Evolutionary conservation across 2,113 vertebrate genomes (phyloP), one percentile per base, ranked within the genome.

Genomic region (Thinocorus orbignyianus): DNA sequence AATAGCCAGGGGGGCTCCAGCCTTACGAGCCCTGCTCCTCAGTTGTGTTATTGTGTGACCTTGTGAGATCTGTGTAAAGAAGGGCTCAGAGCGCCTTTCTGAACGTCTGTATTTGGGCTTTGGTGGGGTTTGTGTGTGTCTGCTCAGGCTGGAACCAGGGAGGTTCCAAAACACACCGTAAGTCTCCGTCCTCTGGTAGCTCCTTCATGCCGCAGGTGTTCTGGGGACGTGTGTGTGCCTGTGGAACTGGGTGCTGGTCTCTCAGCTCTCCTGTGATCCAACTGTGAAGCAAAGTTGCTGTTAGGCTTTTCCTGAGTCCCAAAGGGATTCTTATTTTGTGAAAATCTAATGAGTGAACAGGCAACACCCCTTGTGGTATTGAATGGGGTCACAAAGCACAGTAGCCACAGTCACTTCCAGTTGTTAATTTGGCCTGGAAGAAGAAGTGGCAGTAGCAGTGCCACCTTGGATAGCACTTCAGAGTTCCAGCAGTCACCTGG

Each of bases 131-230:
- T 48, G 15, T 18, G 19, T 66, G 52, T 22, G n/a, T 57, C 58
- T 64, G 18, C 64, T 60, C 9, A 31, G 52, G 17, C 31, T 73
- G 54, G 44, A 46, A 20, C 57, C 16, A 3, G 11, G 26, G 3
- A 24, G 24, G n/a, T n/a, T n/a, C n/a, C 28, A 49, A 64, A 86
- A 54, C 0, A 0, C 39, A 8, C 17, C 25, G 39, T 10, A 55
- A 81, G 13, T 31, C 17, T 66, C 28, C 1, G 0, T 48, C 0
- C 0, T 58, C 33, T 37, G 51, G 60, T 52, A 35, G 35, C n/a
- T 76, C 19, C 52, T 61, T 26, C 7, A 4, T 44, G 72, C 37
- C 1, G 4, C 55, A 62, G 44, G 9, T 39, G 20, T 83, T 77
- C 44, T 20, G 7, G 41, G 41, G 62, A 26, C 58, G 41, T 65